Conservation (phyloP, 1,140 invertebrate genomes). For the Andricus grossulariae region DNA sequence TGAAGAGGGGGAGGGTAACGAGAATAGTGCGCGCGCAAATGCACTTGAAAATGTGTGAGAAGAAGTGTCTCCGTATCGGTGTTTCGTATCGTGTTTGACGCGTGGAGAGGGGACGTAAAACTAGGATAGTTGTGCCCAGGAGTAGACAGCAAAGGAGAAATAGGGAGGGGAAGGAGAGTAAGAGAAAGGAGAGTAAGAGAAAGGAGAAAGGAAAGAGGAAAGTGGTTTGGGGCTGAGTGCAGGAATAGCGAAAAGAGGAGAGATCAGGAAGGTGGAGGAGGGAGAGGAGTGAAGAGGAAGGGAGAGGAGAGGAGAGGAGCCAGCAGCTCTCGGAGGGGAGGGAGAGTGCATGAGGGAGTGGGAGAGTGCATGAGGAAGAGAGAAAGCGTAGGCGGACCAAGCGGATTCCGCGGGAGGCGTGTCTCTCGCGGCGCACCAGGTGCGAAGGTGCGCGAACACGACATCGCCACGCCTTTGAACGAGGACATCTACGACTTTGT, state of each 20-base stretch:
- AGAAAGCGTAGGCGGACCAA: conserved; percentile 69
- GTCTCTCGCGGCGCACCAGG: conserved; percentile 71
- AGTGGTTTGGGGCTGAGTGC: conserved; percentile 46
- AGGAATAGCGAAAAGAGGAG: conserved; percentile 25
- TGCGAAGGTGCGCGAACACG: conserved; percentile 74
- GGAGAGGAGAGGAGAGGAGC: conserved; percentile 35
- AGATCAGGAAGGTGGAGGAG: conserved; percentile 19
- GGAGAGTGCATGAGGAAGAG: conserved; percentile 45
- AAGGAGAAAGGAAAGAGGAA: conserved; percentile 32
- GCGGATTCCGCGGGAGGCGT: conserved; percentile 70
- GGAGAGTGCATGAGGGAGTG: conserved; percentile 39
- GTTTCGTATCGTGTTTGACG: conserved; percentile 25
- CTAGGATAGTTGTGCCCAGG: conserved; percentile 43
- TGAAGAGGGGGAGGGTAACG: conserved; percentile 10
- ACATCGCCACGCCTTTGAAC: conserved; percentile 72
- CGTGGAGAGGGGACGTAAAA: conserved; percentile 25
- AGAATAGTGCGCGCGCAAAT: conserved; percentile 28
- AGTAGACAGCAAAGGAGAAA: conserved; percentile 55
- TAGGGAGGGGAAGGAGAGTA: conserved; percentile 27
- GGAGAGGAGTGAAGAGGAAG: conserved; percentile 35
- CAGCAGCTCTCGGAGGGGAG: conserved; percentile 32
- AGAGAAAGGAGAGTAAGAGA: background rate
- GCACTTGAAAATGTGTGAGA: conserved; percentile 32
- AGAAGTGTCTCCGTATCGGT: conserved; percentile 29
- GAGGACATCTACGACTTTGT: conserved; percentile 47